phyloP scores from a whole-genome alignment of 2,797 vertebrate genomes.

The Agapornis canus region DNA sequence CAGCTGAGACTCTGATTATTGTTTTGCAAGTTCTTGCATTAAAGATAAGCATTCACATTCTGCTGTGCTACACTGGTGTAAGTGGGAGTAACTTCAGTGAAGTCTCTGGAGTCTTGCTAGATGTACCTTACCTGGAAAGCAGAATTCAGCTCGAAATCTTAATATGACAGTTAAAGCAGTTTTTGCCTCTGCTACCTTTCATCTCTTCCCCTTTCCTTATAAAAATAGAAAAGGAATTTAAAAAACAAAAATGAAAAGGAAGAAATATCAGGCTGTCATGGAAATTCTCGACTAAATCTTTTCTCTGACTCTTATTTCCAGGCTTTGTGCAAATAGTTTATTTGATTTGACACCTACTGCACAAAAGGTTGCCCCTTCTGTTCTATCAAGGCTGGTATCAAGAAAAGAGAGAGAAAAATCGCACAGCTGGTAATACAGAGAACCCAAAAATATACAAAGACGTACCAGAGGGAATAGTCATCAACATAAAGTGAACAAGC shows the following conservation, averaged over 20 bases:
- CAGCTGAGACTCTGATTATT: slow-evolving; percentile 72
- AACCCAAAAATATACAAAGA: slow-evolving; percentile 83
- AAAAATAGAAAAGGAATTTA: neutral
- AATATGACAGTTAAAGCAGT: neutral
- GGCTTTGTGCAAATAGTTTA: slow-evolving; percentile 72
- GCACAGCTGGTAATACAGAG: slow-evolving; percentile 81
- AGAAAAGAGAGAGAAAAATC: slow-evolving; percentile 73
- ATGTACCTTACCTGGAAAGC: neutral
- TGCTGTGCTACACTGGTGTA: slow-evolving; percentile 12
- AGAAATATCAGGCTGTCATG: slow-evolving; percentile 10
- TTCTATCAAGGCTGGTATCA: slow-evolving; percentile 72
- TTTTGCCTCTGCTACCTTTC: slow-evolving; percentile 4
- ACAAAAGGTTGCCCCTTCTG: slow-evolving; percentile 78
- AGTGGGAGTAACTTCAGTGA: slow-evolving; percentile 2
- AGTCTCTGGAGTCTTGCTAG: neutral
- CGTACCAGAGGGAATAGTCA: slow-evolving; percentile 82
- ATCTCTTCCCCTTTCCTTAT: neutral
- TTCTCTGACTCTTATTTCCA: slow-evolving; percentile 55
- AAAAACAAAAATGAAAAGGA: neutral
- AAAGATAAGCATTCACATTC: slow-evolving; percentile 58
- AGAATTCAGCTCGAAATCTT: slow-evolving; percentile 20
- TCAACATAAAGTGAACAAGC: slow-evolving; percentile 82
- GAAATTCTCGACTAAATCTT: slow-evolving; percentile 56
- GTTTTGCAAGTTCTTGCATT: slow-evolving; percentile 69
- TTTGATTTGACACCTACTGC: slow-evolving; percentile 75